These are phyloP conservation scores for Tragopan temminckii DNA, from an alignment of 2,797 vertebrate genomes.

Conservation along the genomic window DNA sequence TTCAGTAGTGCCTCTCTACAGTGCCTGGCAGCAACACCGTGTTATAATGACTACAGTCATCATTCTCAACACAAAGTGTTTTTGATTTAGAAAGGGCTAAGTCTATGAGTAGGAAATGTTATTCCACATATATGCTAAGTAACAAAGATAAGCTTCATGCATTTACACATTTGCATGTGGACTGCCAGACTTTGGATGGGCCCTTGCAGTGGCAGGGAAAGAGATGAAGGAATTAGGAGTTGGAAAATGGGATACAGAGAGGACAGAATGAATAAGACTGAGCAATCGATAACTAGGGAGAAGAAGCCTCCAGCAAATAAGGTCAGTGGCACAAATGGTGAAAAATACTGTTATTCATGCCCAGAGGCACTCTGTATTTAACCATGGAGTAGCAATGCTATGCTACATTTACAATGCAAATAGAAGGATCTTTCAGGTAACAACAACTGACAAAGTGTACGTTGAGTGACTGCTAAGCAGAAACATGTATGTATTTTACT, in stretches of 20 bases:
- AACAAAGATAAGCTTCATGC: not conserved
- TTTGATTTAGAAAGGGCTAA: not conserved
- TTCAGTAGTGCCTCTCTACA: not conserved
- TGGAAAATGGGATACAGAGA: not conserved
- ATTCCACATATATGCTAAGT: not conserved
- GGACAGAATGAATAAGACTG: not conserved
- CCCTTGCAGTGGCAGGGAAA: not conserved
- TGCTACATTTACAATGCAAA: not conserved
- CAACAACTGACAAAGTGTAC: not conserved
- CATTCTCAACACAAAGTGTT: not conserved
- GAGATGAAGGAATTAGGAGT: not conserved
- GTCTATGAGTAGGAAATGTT: not conserved
- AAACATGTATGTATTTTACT: not conserved
- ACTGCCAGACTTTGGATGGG: not conserved
- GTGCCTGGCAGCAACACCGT: not conserved
- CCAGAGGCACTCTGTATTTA: not conserved
- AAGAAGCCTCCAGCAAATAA: not conserved
- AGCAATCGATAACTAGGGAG: not conserved
- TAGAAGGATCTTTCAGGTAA: not conserved
- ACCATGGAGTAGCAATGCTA: not conserved
- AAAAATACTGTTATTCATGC: not conserved
- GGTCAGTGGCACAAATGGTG: not conserved
- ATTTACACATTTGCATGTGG: not conserved
- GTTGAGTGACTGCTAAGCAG: not conserved
- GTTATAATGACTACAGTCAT: not conserved